Conservation (phyloP, 2,888 invertebrate genomes). For the Herminia tarsipennalis region DNA sequence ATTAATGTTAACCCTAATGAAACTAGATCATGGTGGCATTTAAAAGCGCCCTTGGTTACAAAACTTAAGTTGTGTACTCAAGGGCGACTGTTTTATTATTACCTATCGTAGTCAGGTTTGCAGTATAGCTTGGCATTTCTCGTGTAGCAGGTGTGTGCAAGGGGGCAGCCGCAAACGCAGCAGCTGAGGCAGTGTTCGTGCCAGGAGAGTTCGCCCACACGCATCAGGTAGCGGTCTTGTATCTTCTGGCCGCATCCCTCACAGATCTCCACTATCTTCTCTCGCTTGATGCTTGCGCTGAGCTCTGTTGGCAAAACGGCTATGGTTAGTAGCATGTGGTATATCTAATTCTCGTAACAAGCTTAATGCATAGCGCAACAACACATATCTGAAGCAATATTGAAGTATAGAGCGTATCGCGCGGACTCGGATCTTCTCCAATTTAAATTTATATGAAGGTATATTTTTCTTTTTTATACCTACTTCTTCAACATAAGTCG, state of each 20-base stretch:
- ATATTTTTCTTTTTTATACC: no score
- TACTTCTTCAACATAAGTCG: no score
- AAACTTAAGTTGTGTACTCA: no score
- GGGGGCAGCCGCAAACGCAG: conserved; percentile 95
- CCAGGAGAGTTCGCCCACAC: conserved; percentile 97
- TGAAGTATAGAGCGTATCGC: no score
- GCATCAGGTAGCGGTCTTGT: conserved; percentile 97
- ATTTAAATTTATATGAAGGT: no score
- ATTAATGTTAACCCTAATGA: background rate
- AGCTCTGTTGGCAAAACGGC: conserved; percentile 64
- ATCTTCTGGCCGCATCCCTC: conserved; percentile 98
- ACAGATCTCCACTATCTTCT: conserved; percentile 95
- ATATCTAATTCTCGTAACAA: background rate
- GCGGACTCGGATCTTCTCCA: no score
- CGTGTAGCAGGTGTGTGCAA: conserved; percentile 97
- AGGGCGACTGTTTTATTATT: conserved; percentile 50
- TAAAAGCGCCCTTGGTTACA: no score
- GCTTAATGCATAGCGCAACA: background rate
- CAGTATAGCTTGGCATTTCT: conserved; percentile 98
- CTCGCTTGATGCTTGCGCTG: conserved; percentile 88
- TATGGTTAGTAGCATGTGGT: conserved; percentile 67
- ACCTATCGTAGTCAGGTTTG: conserved; percentile 98
- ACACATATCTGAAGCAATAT: background rate
- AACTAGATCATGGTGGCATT: background rate
- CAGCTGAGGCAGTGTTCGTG: conserved; percentile 98